Evolutionary conservation across 2,113 vertebrate species (phyloP), one percentile per base, ranked within the genome.

Genomic region (Abramis brama): DNA sequence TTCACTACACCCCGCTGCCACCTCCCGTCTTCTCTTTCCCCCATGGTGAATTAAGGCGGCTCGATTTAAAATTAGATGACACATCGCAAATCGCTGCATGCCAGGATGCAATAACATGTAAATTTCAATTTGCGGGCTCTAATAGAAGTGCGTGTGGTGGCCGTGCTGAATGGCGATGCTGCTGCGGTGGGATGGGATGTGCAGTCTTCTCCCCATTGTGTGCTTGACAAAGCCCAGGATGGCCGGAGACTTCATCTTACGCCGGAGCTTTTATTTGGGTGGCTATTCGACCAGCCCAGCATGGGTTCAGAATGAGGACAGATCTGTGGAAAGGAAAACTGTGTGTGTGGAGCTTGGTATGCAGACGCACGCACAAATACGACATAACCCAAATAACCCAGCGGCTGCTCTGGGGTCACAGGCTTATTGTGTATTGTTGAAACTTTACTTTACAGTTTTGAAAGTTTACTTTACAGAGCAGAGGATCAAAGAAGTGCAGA

Each of bases 21-120:
- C 30, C 75, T 57, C 84, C 70, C 62, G 57, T 86, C 73, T 43
- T 2, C 78, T 87, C 87, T 90, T 87, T 87, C 91, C 89, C 90
- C 62, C 57, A 91, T 91, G 90, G 84, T 91, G 90, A 91, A 91
- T 92, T 89, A 91, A 88, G 91, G 87, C n/a, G 45, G 86, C 91
- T 91, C 83, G 84, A 87, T 95, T 93, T 93, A 91, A 89, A 92
- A 89, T 71, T 88, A 94, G 91, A 89, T 95, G 95, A 93, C 76
- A 87, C 92, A 93, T 93, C 76, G 93, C 92, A 81, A 92, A 91
- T 89, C 86, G 89, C 71, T 86, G 88, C 86, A 89, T 89, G 80
- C 83, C 15, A 79, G 94, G 94, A 89, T 85, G 89, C 87, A 86
- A 91, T 89, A 93, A 87, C 92, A 89, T 92, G 91, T 94, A 94